These are phyloP conservation scores for Drosophila arizonae DNA, from an alignment of 1,140 invertebrate genomes.

Conservation along the genomic window DNA sequence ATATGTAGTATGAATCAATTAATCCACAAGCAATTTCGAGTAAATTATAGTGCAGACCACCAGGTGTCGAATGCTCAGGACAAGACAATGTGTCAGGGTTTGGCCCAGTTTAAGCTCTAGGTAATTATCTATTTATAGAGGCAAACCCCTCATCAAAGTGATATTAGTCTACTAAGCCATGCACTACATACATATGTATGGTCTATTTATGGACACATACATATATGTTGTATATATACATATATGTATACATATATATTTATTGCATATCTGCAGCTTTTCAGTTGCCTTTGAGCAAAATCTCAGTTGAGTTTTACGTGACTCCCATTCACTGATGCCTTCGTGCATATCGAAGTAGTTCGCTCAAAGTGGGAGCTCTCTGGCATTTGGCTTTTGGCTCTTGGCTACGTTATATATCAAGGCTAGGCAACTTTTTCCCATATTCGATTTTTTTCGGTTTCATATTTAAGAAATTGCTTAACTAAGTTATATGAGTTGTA, in stretches of 20 bases:
- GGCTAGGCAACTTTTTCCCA: too few species aligned
- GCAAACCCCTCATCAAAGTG: too few species aligned
- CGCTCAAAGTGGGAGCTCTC: neutral
- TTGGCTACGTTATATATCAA: neutral
- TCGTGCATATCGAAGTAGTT: conserved; percentile 2
- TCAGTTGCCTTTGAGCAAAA: neutral
- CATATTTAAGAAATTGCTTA: too few species aligned
- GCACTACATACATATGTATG: too few species aligned
- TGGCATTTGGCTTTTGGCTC: neutral
- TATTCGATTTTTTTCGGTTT: too few species aligned
- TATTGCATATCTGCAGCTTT: neutral
- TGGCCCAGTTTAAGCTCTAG: conserved; percentile 7
- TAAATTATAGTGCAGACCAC: neutral
- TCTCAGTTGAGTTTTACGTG: conserved; percentile 5
- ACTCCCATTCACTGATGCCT: conserved; percentile 3
- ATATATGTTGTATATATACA: too few species aligned
- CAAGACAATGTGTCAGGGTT: neutral
- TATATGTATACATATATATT: too few species aligned
- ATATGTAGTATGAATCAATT: too few species aligned
- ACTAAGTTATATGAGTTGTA: too few species aligned
- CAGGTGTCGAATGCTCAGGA: neutral
- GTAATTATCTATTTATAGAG: neutral
- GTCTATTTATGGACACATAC: too few species aligned
- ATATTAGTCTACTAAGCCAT: too few species aligned
- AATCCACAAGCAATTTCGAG: neutral